Conservation (phyloP, 1,140 invertebrate genomes). For the Psix sp. region DNA sequence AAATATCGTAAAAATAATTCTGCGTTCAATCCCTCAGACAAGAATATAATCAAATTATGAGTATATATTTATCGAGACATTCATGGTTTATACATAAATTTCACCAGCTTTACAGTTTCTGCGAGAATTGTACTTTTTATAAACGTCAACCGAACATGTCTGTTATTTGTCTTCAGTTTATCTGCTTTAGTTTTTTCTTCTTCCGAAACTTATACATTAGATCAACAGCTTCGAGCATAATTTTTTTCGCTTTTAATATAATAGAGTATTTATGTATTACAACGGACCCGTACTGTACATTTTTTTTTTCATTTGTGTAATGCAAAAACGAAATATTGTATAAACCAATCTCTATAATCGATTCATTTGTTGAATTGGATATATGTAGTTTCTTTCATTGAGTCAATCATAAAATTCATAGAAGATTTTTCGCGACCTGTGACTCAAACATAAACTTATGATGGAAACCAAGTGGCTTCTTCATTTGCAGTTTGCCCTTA, state of each 20-base stretch:
- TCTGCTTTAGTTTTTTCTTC: conserved; percentile 7
- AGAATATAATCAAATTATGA: conserved; percentile 42
- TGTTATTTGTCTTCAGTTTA: too few species aligned
- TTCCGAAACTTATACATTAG: conserved; percentile 38
- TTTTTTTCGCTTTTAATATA: conserved; percentile 42
- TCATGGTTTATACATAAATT: conserved; percentile 19
- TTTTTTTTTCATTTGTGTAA: conserved; percentile 5
- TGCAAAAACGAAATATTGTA: conserved; percentile 11
- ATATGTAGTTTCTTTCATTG: background rate
- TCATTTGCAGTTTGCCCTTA: conserved; percentile 55
- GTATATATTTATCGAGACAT: conserved; percentile 27
- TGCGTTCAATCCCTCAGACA: too few species aligned
- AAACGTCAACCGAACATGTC: too few species aligned
- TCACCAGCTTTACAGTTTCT: background rate
- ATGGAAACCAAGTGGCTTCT: conserved; percentile 44
- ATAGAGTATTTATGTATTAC: conserved; percentile 52
- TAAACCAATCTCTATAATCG: background rate
- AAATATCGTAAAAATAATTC: too few species aligned
- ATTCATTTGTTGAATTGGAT: too few species aligned
- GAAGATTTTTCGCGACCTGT: conserved; percentile 10
- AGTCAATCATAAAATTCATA: conserved; percentile 37
- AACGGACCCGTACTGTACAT: conserved; percentile 28
- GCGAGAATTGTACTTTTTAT: conserved; percentile 40
- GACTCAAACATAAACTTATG: conserved; percentile 33
- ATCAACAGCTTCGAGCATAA: conserved; percentile 49